phyloP scores from a whole-genome alignment of 2,113 vertebrate genomes.

The Lasiurus borealis region DNA sequence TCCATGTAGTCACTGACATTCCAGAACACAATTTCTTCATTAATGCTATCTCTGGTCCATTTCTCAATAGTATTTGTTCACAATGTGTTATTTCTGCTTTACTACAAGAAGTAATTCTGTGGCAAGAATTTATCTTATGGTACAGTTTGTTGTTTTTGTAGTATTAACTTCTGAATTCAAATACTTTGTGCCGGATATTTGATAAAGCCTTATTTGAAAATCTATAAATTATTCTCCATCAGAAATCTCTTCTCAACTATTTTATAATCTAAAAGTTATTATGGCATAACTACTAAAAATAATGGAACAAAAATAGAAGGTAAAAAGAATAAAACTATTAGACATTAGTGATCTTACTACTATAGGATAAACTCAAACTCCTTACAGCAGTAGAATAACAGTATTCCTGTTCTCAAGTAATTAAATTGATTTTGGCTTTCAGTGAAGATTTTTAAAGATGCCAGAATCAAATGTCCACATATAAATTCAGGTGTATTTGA shows the following conservation, averaged over 20 bases:
- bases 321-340: neutral
- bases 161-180: neutral
- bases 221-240: neutral
- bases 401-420: neutral
- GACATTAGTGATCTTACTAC: neutral
- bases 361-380: neutral
- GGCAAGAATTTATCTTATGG: neutral
- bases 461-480: neutral
- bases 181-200: neutral
- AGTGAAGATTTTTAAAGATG: neutral
- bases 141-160: neutral
- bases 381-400: neutral
- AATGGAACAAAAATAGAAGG: neutral
- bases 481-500: neutral
- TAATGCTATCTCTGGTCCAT: accelerated
- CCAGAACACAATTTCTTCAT: neutral
- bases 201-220: constrained; percentile 23
- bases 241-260: neutral
- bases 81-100: neutral
- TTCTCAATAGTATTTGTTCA: neutral
- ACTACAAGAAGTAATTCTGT: neutral
- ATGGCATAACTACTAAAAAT: constrained; percentile 8
- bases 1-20: neutral
- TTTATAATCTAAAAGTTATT: neutral
- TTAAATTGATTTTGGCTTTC: neutral